Percentiles rank a stretch among this genome's conserved stretches.
These are phyloP conservation scores for Bacillus rossius DNA, from an alignment of 1,140 invertebrate genomes.

Conservation along the genomic window DNA sequence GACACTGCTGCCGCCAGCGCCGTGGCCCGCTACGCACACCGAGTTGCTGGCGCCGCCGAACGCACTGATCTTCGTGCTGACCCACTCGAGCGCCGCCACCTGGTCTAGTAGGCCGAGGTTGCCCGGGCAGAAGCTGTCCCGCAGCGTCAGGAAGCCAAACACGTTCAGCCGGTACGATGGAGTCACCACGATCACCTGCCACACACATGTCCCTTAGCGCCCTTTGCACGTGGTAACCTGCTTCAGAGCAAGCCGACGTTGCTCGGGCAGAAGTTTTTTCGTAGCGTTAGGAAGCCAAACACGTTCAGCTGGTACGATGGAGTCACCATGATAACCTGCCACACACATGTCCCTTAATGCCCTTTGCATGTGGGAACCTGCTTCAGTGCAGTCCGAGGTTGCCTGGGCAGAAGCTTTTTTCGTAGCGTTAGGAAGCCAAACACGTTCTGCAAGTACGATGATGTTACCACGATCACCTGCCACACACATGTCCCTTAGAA, in stretches of 20 bases:
- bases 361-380: too few relatives aligned
- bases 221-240: too few relatives aligned
- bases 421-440: constrained; percentile 89
- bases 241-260: constrained; percentile 90
- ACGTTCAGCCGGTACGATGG: constrained; percentile 73
- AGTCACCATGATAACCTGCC: constrained; percentile 68
- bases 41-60: constrained; percentile 83
- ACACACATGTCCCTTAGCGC: constrained; percentile 23
- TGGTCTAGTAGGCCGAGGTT: constrained; percentile 92
- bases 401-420: constrained; percentile 74
- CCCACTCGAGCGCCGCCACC: constrained; percentile 78
- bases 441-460: constrained; percentile 71
- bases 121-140: constrained; percentile 75
- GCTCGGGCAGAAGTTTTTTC: constrained; percentile 74
- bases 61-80: constrained; percentile 74
- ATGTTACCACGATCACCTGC: constrained; percentile 69
- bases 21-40: constrained; percentile 85
- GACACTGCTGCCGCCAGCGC: constrained; percentile 67
- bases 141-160: constrained; percentile 87
- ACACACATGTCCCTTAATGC: constrained; percentile 23
- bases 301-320: constrained; percentile 73
- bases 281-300: constrained; percentile 87
- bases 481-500: constrained; percentile 28
- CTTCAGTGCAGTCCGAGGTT: constrained; percentile 90
- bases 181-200: constrained; percentile 68